These are phyloP conservation scores for Heliangelus exortis DNA, from an alignment of 2,797 vertebrate genomes.

Conservation along the genomic window DNA sequence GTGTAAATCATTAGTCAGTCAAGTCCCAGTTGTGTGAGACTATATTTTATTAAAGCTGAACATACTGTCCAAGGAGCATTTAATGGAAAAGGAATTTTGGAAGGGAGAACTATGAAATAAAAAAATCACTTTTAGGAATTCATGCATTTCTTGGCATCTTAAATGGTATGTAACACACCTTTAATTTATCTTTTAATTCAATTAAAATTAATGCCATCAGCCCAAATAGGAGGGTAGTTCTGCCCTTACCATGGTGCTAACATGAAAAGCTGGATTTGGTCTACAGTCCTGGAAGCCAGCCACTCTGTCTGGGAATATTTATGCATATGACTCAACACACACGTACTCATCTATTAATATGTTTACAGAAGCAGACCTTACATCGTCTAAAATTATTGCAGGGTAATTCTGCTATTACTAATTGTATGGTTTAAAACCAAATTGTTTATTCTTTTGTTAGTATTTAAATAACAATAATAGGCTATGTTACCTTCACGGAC, in stretches of 20 bases:
- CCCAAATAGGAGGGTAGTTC: not conserved
- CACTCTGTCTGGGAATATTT: slow-evolving; percentile 11
- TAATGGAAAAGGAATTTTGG: not conserved
- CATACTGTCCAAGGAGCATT: not conserved
- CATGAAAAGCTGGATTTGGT: not conserved
- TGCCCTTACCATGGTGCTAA: not conserved
- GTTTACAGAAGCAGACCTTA: slow-evolving; percentile 19
- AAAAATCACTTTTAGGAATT: not conserved
- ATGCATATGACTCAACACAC: slow-evolving; percentile 38
- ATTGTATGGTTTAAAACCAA: not conserved
- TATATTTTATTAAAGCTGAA: not conserved
- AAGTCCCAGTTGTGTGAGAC: not conserved
- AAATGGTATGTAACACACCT: not conserved
- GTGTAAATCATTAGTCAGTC: not conserved
- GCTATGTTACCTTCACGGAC: not conserved
- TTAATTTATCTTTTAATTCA: not conserved
- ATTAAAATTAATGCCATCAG: not conserved
- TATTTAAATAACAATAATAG: not conserved
- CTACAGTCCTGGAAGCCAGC: not conserved
- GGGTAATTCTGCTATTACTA: slow-evolving; percentile 19
- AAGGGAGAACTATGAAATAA: not conserved
- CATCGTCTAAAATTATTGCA: not conserved
- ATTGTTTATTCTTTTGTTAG: not conserved
- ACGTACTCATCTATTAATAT: slow-evolving; percentile 17
- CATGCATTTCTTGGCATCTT: not conserved